These are phyloP conservation scores for Rhizoglyphus robini DNA, from an alignment of 1,140 invertebrate genomes.

Conservation along the genomic window DNA sequence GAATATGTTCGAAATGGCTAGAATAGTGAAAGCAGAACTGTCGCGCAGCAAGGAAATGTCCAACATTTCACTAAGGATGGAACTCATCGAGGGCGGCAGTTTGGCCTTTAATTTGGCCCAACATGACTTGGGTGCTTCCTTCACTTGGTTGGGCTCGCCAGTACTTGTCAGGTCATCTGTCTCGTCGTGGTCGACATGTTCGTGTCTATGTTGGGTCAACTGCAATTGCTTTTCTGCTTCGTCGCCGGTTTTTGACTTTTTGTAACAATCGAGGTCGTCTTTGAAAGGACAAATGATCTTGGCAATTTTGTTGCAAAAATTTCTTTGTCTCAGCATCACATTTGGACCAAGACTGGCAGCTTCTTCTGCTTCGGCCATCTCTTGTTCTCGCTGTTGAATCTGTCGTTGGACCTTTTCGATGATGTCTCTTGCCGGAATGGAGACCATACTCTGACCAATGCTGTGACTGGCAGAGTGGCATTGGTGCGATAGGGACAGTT, in stretches of 20 bases:
- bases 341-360: neutral
- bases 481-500: constrained; percentile 66
- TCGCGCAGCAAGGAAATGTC: constrained; percentile 77
- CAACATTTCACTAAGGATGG: constrained; percentile 58
- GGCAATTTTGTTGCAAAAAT: constrained; percentile 1
- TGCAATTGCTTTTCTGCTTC: neutral
- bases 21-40: constrained; percentile 68
- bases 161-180: neutral
- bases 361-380: neutral
- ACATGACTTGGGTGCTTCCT: neutral
- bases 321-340: neutral
- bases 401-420: constrained; percentile 18
- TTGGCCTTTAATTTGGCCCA: neutral
- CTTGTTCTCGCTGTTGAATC: neutral
- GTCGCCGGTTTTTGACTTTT: neutral
- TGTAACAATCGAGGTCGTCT: neutral
- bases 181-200: neutral
- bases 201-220: neutral
- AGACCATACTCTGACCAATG: constrained; percentile 53
- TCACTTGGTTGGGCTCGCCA: neutral
- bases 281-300: constrained; percentile 9
- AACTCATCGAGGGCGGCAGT: constrained; percentile 25
- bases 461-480: constrained; percentile 51
- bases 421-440: constrained; percentile 40
- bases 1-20: constrained; percentile 85